Evolutionary conservation across 2,113 vertebrate genomes (phyloP), one percentile per base, ranked within the genome.

Genomic region (Lipophrys pholis): DNA sequence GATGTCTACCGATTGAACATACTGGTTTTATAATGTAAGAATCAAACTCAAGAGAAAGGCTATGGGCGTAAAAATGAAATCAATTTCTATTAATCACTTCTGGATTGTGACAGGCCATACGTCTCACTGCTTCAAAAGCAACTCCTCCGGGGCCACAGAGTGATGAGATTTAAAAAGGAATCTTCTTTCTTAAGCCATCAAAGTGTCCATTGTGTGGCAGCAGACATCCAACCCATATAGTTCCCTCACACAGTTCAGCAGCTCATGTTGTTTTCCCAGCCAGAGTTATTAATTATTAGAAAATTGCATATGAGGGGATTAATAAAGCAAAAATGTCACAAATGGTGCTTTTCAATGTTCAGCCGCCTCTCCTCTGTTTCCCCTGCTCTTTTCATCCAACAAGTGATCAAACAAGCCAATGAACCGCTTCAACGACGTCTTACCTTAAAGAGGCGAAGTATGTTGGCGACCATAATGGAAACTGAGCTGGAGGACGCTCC

Each of bases 401-500:
- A 55, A 39, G 6, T 38, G 2, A 11, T 40, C 10, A 39, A 7
- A 30, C 3, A 49, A 21, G 58, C 11, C 41, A 53, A 45, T 45
- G 8, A 7, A 30, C 2, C 4, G 21, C 21, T 30, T 30, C 21
- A 4, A 30, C 21, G 21, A 30, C 21, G 2, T 77, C 90, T 85
- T 87, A 99, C 97, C 97, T 99, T 99, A 80, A 99, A 99, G 73
- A 99, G 95, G 53, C 97, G 95, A 6, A 99, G 94, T 73, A 99
- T 99, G 90, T 99, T 99, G 85, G 97, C 97, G 92, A 99, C 97
- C 97, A 99, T 99, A 89, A 99, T 99, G 86, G 97, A 99, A 64
- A 99, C 97, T 0, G 97, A 99, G 92, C 97, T 99, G 84, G 95
- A 97, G 0, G 97, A 99, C 12, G 97, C 97, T 0, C 97, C 97